Percentiles rank a stretch among this genome's conserved stretches.
Evolutionary conservation across 2,888 invertebrate species (phyloP).

Genomic region (Phlogophora meticulosa): DNA sequence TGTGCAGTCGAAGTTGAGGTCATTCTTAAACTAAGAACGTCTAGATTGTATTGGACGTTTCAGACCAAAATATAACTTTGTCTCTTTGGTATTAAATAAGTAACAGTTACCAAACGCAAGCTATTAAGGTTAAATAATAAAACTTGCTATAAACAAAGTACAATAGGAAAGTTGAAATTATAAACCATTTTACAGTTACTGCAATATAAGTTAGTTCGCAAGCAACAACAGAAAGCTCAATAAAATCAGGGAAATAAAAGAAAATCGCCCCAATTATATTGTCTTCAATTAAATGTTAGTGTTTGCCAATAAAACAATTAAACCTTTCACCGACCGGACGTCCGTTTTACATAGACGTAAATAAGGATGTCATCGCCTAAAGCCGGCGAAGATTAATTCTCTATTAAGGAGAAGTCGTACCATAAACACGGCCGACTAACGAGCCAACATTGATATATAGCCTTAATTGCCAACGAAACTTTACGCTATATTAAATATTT

Average conservation of each 20-base stretch:
- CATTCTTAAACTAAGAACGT: slow-evolving; percentile 71
- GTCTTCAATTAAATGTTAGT: slow-evolving; percentile 53
- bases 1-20: slow-evolving; percentile 88
- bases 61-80: slow-evolving; percentile 6
- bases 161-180: background rate
- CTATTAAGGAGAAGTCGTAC: slow-evolving; percentile 67
- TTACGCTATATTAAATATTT: slow-evolving; percentile 66
- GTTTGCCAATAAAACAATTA: slow-evolving; percentile 79
- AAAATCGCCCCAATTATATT: slow-evolving; percentile 41
- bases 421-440: slow-evolving; percentile 66
- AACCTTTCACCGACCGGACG: slow-evolving; percentile 82
- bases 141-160: slow-evolving; percentile 9
- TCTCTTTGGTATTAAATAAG: background rate
- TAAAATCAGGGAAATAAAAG: slow-evolving; percentile 52
- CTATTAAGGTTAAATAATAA: background rate
- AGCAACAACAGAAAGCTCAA: slow-evolving; percentile 49
- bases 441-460: slow-evolving; percentile 68
- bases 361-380: slow-evolving; percentile 80
- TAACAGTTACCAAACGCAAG: background rate
- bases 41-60: slow-evolving; percentile 16
- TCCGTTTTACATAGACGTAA: slow-evolving; percentile 79
- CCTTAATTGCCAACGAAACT: slow-evolving; percentile 62
- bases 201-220: slow-evolving; percentile 10
- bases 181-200: slow-evolving; percentile 24
- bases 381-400: slow-evolving; percentile 76